Conservation (phyloP, 35 echinoderm and acorn worm genomes). For the Ptychodera flava region DNA sequence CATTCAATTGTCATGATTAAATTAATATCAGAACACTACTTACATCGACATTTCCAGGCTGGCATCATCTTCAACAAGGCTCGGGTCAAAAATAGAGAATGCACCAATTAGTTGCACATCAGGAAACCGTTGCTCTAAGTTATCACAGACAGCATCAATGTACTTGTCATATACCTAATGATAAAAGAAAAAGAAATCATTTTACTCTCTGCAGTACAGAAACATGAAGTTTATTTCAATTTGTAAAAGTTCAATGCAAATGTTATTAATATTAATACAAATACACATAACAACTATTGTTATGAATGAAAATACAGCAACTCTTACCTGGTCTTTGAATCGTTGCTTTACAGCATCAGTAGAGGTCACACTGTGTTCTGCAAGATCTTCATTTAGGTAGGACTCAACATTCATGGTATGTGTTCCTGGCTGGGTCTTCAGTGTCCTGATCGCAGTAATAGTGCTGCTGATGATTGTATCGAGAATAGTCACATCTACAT, state of each 20-base stretch:
- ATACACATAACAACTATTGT: neutral
- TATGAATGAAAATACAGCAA: neutral
- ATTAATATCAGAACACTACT: too few relatives aligned
- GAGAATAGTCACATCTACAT: neutral
- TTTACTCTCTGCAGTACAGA: neutral
- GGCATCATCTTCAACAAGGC: neutral
- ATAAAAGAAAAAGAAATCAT: neutral
- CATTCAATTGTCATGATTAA: too few relatives aligned
- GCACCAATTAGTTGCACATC: slow-evolving; percentile 6
- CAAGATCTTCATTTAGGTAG: neutral
- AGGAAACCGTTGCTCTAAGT: slow-evolving; percentile 18
- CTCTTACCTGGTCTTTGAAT: neutral
- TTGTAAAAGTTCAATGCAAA: too few relatives aligned
- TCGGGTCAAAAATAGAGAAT: slow-evolving; percentile 8
- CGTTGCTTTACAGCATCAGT: neutral
- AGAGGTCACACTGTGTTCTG: neutral
- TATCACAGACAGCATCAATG: slow-evolving; percentile 17
- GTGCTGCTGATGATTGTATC: neutral
- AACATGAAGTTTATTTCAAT: too few relatives aligned
- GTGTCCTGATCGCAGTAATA: neutral
- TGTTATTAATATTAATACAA: too few relatives aligned
- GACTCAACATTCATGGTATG: neutral
- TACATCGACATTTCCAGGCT: too few relatives aligned
- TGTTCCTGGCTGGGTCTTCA: neutral
- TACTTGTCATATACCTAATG: neutral